Base-by-base conservation (phyloP, 1,140 invertebrate species). In the Steinernema feltiae region DNA sequence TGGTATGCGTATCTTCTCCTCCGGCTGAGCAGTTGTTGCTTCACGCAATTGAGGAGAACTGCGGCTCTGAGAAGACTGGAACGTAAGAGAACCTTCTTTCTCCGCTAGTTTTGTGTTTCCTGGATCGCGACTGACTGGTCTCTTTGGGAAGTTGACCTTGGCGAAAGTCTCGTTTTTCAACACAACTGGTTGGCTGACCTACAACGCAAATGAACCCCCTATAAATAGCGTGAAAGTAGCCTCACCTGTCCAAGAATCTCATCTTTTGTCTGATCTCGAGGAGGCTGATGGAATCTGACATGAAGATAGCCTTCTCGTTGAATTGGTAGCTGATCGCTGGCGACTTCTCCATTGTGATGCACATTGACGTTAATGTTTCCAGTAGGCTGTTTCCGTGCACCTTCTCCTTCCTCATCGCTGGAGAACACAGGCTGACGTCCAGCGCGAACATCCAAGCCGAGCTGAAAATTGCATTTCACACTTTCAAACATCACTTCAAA, bases 381-480 rank as follows among this genome's bases (percentile, higher is more conserved):
- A 3, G 53, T 63, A 3, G 53, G 53, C 3, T 63, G 53, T 21
- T 27, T 63, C 15, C 3, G 24, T 3, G 53, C 12, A 21, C 53
- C 53, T n/a, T n/a, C n/a, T 41, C 35, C 35, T 63, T 63, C 53
- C 24, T 63, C 53, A 27, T 63, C 53, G 53, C 24, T 63, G 2
- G 53, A 63, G 53, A 63, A 63, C 15, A 63, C 53, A 3, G 53
- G 53, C 24, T 63, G 53, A 27, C 53, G 53, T n/a, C 53, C 53
- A n/a, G 53, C 24, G 12, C 53, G 53, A 12, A 63, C 53, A 27
- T 63, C 53, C 53, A 63, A 27, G 15, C 53, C 53, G 15, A n/a
- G 53, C 53, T 63, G 24, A 63, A 63, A 7, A 7, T 7, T 7
- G 18, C 7, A 41, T 46, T 12, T 46, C 41, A 46, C 41, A 63